Evolutionary conservation across 30 jellyfish, hydroid and myxozoan genomes (phyloP), one percentile per base, ranked within the genome.

Genomic region (Aurelia sp.): DNA sequence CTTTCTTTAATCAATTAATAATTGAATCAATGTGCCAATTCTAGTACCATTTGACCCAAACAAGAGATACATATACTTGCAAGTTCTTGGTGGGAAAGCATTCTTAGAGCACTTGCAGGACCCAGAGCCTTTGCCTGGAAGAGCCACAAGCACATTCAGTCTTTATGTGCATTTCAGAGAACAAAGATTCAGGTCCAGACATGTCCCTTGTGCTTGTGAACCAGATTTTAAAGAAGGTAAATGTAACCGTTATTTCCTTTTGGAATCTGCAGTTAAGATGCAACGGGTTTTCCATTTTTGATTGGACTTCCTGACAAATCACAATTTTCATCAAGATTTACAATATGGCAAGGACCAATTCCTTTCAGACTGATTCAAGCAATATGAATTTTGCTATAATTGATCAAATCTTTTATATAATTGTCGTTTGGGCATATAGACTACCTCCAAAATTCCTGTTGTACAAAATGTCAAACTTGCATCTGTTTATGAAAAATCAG

Each of bases 171-270:
- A 79, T 30, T 92, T 82, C 59, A 53, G 81, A 22, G 98, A 96
- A 20, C 98, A 92, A 52, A 66, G 98, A 65, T 92, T 69, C 73
- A 63, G 35, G 22, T 92, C 98, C 53, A 84, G 89, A 40, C 87
- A 90, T 52, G 97, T 92, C 12, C 71, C 96, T 2, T 92, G 98
- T 87, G 92, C 96, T 6, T 92, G 98, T 82, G 98, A 92, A 16
- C 98, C 98, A 9, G 95, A 85, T 35, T 48, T 92, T 78, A 92
- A 92, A 81, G 98, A 92, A 92, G 98, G 98, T 92, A 80, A 15
- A 33, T 66, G 7, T 44, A 12, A 44, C 55, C 0, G 7, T 44
- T 44, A 44, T 5, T 44, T 41, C 8, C 0, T 5, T 44, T 44
- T 44, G 55, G 55, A 44, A 44, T 44, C 55, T 6, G 8, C 3